Evolutionary conservation across 2,797 vertebrate genomes (phyloP).

Genomic region (Falco biarmicus): DNA sequence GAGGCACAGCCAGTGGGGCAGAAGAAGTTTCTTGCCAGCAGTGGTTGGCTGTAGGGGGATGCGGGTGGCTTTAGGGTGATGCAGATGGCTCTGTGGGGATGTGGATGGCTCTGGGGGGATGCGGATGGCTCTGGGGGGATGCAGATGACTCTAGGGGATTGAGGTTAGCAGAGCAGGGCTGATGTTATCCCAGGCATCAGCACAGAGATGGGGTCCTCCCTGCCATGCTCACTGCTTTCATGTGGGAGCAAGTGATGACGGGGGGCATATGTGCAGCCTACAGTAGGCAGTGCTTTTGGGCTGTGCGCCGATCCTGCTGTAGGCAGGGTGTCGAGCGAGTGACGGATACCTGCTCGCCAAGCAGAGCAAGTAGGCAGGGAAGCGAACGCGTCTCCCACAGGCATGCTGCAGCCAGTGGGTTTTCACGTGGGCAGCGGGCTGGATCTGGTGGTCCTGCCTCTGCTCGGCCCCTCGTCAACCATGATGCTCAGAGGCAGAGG

Average conservation of each 20-base stretch:
- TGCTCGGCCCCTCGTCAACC: neutral
- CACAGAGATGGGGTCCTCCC: neutral
- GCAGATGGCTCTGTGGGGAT: no score
- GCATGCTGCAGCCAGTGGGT: neutral
- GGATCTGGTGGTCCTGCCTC: neutral
- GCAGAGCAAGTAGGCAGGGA: neutral
- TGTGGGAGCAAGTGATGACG: neutral
- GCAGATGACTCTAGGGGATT: neutral
- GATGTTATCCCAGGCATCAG: neutral
- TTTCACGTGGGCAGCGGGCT: neutral
- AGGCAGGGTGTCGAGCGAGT: neutral
- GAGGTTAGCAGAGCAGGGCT: neutral
- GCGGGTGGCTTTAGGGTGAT: no score
- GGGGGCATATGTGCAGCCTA: neutral
- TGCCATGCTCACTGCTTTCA: fast-evolving
- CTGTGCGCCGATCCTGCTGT: neutral
- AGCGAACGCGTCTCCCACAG: fast-evolving
- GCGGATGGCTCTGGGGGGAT: no score
- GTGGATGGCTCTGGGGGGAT: neutral
- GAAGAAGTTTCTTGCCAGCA: neutral
- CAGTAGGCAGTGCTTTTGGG: neutral
- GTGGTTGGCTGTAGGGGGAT: neutral
- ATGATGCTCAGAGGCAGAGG: neutral
- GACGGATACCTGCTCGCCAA: neutral
- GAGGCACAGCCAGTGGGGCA: neutral